Evolutionary conservation across 2,888 invertebrate genomes (phyloP).

Genomic region (Eilema depressum): DNA sequence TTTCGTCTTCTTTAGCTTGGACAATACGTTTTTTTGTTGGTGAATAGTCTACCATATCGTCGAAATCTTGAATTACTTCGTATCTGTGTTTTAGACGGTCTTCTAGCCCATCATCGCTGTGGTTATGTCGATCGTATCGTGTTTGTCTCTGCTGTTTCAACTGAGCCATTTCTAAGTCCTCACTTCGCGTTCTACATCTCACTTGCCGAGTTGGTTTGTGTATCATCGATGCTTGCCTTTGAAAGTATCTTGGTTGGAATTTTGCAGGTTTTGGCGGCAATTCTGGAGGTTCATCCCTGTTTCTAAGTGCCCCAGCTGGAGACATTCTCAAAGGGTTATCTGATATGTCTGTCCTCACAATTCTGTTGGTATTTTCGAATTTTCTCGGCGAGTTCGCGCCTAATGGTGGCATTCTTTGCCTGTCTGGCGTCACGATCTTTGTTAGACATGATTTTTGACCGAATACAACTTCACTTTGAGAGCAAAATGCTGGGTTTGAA

Average conservation of each 20-base stretch:
- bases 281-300: constrained; percentile 77
- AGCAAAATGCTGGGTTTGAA: constrained; percentile 93
- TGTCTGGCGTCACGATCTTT: constrained; percentile 68
- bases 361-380: constrained; percentile 71
- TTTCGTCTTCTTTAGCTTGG: constrained; percentile 77
- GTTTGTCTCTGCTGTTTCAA: constrained; percentile 65
- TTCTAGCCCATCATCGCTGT: constrained; percentile 74
- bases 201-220: constrained; percentile 81
- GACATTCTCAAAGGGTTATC: constrained; percentile 80
- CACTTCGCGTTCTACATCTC: constrained; percentile 73
- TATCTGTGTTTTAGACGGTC: constrained; percentile 80
- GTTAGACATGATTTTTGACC: constrained; percentile 76
- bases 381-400: constrained; percentile 83
- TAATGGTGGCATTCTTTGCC: constrained; percentile 75
- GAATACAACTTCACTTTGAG: constrained; percentile 90
- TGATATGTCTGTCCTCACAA: constrained; percentile 80
- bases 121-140: constrained; percentile 69
- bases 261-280: constrained; percentile 79
- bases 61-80: constrained; percentile 85
- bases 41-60: constrained; percentile 76
- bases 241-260: constrained; percentile 73
- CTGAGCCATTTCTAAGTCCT: constrained; percentile 83
- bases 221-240: constrained; percentile 79
- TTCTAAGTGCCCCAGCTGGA: constrained; percentile 61
- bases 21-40: constrained; percentile 83